Evolutionary conservation across 1,140 invertebrate species (phyloP).

Genomic region (Gryllus bimaculatus): DNA sequence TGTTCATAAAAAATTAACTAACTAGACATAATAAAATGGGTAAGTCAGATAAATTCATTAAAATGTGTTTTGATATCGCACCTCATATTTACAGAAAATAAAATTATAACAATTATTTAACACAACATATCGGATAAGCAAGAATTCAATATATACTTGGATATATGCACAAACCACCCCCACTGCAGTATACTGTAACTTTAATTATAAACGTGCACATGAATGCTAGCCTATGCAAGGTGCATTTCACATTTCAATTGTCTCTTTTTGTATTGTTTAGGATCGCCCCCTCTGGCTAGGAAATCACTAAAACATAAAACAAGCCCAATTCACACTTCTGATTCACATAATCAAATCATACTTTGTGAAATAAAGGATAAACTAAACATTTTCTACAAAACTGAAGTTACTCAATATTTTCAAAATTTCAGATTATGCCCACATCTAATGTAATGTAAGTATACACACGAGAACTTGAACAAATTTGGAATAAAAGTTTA

Average conservation of each 20-base stretch:
- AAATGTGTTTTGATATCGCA: not conserved
- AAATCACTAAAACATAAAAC: too few species aligned
- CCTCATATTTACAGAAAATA: constrained; percentile 2
- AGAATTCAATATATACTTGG: not conserved
- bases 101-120: not conserved
- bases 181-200: not conserved
- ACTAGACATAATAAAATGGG: constrained; percentile 5
- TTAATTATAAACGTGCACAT: not conserved
- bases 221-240: not conserved
- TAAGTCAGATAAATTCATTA: not conserved
- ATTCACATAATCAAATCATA: too few species aligned
- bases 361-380: too few species aligned
- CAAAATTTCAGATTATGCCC: not conserved
- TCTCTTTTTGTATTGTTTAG: too few species aligned
- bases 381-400: too few species aligned
- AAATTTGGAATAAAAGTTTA: not conserved
- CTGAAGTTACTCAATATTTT: too few species aligned
- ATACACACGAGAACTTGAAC: not conserved
- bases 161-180: not conserved
- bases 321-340: too few species aligned
- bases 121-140: not conserved
- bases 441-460: not conserved
- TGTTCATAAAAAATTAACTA: not conserved
- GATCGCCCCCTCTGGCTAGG: too few species aligned
- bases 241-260: not conserved